phyloP scores from a whole-genome alignment of 2,797 vertebrate genomes.

The Carapus acus region DNA sequence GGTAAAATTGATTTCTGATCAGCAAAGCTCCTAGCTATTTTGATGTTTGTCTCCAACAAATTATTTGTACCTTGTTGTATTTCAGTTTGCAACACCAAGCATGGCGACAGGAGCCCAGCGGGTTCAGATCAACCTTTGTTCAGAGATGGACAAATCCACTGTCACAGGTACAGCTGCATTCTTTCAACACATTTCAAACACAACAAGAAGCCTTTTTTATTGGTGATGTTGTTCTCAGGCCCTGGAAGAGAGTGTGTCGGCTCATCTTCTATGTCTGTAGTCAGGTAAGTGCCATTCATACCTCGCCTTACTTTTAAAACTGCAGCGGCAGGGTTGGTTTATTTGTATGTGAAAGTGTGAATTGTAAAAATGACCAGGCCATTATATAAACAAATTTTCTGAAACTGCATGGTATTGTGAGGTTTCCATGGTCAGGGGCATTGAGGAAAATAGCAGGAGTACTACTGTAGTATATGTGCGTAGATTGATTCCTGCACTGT shows the following conservation, averaged over 20 bases:
- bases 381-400: no score
- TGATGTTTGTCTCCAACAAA: neutral
- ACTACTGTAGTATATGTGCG: no score
- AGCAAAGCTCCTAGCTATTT: no score
- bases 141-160: conserved; percentile 39
- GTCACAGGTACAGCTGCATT: conserved; percentile 44
- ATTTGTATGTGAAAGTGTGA: no score
- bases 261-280: conserved; percentile 40
- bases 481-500: no score
- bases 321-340: neutral
- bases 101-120: conserved; percentile 53
- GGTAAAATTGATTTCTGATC: no score
- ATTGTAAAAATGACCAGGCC: no score
- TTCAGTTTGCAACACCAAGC: conserved; percentile 50
- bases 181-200: neutral
- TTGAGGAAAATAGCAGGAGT: no score
- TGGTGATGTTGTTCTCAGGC: conserved; percentile 35
- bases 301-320: neutral
- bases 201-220: neutral
- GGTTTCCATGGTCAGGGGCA: no score
- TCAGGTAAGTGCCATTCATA: conserved; percentile 42
- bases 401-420: no score
- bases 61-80: neutral
- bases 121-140: conserved; percentile 52
- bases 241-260: conserved; percentile 52